Conservation (phyloP, 2,888 invertebrate genomes). For the Drosophila pseudotakahashii region DNA sequence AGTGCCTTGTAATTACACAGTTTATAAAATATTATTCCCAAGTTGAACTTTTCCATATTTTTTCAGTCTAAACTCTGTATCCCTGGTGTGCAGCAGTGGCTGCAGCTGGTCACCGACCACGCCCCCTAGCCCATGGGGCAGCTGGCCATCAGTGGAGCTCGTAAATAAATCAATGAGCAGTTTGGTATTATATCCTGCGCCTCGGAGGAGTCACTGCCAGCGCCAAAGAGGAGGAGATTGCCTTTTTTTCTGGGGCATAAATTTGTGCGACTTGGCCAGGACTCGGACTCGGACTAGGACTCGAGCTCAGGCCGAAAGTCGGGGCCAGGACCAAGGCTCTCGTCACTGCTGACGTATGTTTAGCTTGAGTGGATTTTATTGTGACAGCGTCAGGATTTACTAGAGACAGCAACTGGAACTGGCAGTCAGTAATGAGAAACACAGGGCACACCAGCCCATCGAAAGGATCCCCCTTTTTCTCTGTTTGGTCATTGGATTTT, state of each 20-base stretch:
- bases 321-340: conserved; percentile 50
- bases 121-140: conserved; percentile 43
- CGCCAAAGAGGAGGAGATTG: conserved; percentile 29
- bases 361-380: conserved; percentile 80
- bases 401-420: conserved; percentile 69
- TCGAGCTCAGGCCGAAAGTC: conserved; percentile 5
- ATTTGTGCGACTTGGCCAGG: conserved; percentile 64
- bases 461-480: background rate
- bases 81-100: conserved; percentile 13
- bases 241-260: conserved; percentile 59
- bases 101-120: conserved; percentile 10
- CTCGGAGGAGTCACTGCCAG: conserved; percentile 48
- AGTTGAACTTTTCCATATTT: background rate
- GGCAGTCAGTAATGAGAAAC: conserved; percentile 73
- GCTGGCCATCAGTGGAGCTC: conserved; percentile 63
- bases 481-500: conserved; percentile 47
- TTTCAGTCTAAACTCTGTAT: background rate
- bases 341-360: conserved; percentile 77
- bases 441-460: conserved; percentile 2
- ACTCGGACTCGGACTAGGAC: conserved; percentile 26
- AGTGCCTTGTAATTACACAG: too few species aligned
- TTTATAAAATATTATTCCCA: too few species aligned
- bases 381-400: conserved; percentile 77
- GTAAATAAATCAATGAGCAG: conserved; percentile 82
- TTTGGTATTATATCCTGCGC: conserved; percentile 70